Percentiles rank a stretch among this genome's conserved stretches.
Conservation (phyloP, 2,888 invertebrate species). For the Tuta absoluta region DNA sequence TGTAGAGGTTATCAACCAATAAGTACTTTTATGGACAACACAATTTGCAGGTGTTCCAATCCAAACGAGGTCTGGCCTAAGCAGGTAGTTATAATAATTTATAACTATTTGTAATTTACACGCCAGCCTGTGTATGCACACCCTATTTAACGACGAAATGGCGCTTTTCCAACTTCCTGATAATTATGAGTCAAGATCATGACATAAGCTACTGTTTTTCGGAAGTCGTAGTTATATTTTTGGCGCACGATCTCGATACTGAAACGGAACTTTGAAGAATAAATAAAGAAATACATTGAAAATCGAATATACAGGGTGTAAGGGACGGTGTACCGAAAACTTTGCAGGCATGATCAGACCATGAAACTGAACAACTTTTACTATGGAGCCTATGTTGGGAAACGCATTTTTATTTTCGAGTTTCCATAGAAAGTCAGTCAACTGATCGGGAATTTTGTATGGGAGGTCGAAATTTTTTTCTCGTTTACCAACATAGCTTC, state of each 20-base stretch:
- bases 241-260: conserved; percentile 8
- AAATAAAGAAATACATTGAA: not conserved
- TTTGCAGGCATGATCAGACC: too few species aligned
- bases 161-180: conserved; percentile 24
- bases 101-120: not conserved
- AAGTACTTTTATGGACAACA: not conserved
- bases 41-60: conserved; percentile 8
- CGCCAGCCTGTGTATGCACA: not conserved
- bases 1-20: conserved; percentile 8
- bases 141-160: not conserved
- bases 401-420: too few species aligned
- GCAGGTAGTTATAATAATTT: conserved; percentile 32
- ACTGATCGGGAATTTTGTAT: too few species aligned
- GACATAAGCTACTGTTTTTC: conserved; percentile 17
- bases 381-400: too few species aligned
- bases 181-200: conserved; percentile 17
- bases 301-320: too few species aligned
- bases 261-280: conserved; percentile 12
- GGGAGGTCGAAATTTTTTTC: too few species aligned
- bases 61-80: conserved; percentile 25
- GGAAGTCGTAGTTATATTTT: conserved; percentile 15
- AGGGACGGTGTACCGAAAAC: too few species aligned
- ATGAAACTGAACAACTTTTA: too few species aligned
- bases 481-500: too few species aligned
- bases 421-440: too few species aligned